Evolutionary conservation across 1,140 invertebrate species (phyloP).

Genomic region (Neodiprion pinetum): DNA sequence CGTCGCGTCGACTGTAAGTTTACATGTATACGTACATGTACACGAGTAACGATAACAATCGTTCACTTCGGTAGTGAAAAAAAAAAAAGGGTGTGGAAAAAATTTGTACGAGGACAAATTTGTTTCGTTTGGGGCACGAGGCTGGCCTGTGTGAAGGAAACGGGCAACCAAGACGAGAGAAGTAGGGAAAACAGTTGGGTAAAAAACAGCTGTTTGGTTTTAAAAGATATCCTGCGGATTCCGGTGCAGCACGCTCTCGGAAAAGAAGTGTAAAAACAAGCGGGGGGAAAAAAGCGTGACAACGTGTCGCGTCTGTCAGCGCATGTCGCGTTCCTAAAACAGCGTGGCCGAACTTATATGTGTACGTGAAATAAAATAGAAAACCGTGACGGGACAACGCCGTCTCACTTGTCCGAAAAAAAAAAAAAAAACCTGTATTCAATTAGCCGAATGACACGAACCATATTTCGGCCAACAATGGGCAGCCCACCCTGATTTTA

Average conservation of each 20-base stretch:
- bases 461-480: slow-evolving; percentile 1
- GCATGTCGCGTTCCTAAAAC: not conserved
- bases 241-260: too few species aligned
- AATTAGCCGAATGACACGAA: not conserved
- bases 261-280: not conserved
- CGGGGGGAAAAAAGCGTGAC: not conserved
- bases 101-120: not conserved
- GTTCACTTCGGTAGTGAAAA: not conserved
- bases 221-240: not conserved
- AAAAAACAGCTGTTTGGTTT: not conserved
- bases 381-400: not conserved
- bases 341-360: not conserved
- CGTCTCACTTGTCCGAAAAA: not conserved
- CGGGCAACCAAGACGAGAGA: too few species aligned
- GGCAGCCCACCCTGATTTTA: not conserved
- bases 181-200: not conserved
- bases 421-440: not conserved
- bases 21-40: too few species aligned
- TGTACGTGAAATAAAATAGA: not conserved
- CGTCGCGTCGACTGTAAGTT: too few species aligned
- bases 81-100: not conserved
- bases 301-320: slow-evolving; percentile 6
- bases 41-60: too few species aligned
- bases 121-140: too few species aligned
- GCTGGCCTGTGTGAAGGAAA: too few species aligned